Percentiles rank a stretch among this genome's conserved stretches.
phyloP scores from a whole-genome alignment of 2,888 invertebrate species.

The Eupithecia exiguata region DNA sequence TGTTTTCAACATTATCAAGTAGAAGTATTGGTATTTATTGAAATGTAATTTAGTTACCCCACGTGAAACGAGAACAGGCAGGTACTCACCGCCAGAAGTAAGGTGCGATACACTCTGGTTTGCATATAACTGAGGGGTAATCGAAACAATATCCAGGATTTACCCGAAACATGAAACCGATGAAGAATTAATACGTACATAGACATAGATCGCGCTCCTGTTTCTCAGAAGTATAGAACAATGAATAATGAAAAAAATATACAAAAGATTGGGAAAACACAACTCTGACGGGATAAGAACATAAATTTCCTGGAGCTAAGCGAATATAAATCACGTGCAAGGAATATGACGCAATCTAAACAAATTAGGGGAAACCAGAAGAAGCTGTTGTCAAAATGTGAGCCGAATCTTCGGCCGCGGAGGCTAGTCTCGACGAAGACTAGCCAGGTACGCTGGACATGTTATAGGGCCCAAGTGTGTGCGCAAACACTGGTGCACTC shows the following conservation, averaged over 20 bases:
- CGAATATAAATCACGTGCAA: background rate
- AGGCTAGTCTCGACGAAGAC: too few relatives aligned
- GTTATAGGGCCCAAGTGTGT: too few relatives aligned
- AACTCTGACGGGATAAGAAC: background rate
- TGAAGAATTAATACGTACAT: background rate
- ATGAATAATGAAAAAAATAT: background rate
- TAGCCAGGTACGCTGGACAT: too few relatives aligned
- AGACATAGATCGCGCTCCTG: background rate
- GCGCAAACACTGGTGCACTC: too few relatives aligned
- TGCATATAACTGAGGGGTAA: background rate
- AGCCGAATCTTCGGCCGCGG: too few relatives aligned
- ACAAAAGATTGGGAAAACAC: background rate
- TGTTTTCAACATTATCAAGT: background rate
- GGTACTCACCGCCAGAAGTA: background rate
- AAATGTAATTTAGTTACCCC: background rate
- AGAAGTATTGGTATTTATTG: background rate
- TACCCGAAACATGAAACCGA: background rate
- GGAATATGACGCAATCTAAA: constrained; percentile 8
- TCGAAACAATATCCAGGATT: background rate
- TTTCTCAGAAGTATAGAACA: background rate
- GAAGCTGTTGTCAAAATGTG: background rate
- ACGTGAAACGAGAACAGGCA: background rate
- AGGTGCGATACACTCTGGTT: background rate
- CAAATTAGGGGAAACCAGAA: background rate
- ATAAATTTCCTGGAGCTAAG: constrained; percentile 7